Percentiles rank a stretch among this genome's conserved stretches.
Evolutionary conservation across 2,888 invertebrate species (phyloP).

Genomic region (Ferrisia virgata): DNA sequence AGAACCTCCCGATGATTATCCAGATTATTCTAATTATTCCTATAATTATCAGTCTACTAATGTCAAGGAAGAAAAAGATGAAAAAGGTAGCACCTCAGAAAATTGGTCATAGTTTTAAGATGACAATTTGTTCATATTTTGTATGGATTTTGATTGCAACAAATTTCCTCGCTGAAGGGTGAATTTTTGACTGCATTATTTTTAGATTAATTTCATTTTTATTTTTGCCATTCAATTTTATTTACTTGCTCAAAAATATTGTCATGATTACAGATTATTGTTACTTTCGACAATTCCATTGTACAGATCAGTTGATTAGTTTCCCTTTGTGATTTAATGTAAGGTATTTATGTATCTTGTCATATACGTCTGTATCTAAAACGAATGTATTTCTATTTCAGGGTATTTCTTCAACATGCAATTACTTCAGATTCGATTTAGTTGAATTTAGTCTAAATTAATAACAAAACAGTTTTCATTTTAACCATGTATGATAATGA

Average conservation of each 20-base stretch:
- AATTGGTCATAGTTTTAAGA: not conserved
- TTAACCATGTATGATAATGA: not conserved
- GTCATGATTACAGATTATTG: not conserved
- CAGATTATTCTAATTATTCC: slow-evolving; percentile 37
- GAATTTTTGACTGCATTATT: not conserved
- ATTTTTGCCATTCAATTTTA: not conserved
- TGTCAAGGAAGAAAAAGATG: slow-evolving; percentile 40
- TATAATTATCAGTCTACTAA: not conserved
- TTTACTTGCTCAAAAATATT: not conserved
- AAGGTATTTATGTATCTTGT: not conserved
- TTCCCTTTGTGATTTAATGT: not conserved
- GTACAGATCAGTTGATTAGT: not conserved
- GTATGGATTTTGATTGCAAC: not conserved
- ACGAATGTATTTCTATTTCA: not conserved
- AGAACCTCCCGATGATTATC: slow-evolving; percentile 72
- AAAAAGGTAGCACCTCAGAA: slow-evolving; percentile 3
- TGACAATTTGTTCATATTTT: not conserved
- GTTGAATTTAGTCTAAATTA: not conserved
- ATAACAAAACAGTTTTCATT: not conserved
- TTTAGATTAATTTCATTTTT: not conserved
- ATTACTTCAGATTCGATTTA: not conserved
- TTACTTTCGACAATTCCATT: not conserved
- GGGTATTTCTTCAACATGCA: not conserved
- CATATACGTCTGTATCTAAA: not conserved
- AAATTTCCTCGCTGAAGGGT: not conserved